A percentile compares a stretch with the other conserved stretches of the same genome.
phyloP scores from a whole-genome alignment of 1,140 invertebrate genomes.

The Pentalonia nigronervosa region DNA sequence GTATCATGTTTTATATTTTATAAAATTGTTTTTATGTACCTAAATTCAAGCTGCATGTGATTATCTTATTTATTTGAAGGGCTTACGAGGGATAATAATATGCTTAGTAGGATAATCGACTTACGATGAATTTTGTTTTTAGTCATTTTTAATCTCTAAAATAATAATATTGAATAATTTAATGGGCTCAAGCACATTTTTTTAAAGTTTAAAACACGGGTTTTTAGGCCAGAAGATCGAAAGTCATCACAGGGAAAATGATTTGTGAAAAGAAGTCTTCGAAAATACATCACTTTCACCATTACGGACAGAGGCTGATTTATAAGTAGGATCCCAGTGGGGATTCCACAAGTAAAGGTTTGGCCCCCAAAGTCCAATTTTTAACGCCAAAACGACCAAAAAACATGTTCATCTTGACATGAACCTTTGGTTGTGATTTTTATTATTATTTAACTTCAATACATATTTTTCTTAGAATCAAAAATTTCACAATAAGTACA shows the following conservation, averaged over 20 bases:
- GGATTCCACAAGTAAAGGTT: slow-evolving; percentile 11
- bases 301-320: neutral
- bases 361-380: slow-evolving; percentile 12
- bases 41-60: neutral
- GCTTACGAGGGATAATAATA: neutral
- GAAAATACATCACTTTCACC: slow-evolving; percentile 22
- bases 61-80: too few relatives aligned
- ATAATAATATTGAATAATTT: neutral
- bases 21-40: neutral
- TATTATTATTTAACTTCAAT: neutral
- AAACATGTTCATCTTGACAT: neutral
- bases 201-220: neutral
- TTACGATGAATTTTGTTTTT: neutral
- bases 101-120: neutral
- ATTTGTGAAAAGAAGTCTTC: slow-evolving; percentile 26
- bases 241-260: neutral
- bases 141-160: neutral
- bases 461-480: neutral
- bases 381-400: slow-evolving; percentile 2
- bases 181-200: neutral
- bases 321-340: neutral
- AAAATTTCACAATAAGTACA: neutral
- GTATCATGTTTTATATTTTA: neutral
- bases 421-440: neutral
- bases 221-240: slow-evolving; percentile 12